Conservation (phyloP, 2,888 invertebrate species). For the Ellobium chinense region DNA sequence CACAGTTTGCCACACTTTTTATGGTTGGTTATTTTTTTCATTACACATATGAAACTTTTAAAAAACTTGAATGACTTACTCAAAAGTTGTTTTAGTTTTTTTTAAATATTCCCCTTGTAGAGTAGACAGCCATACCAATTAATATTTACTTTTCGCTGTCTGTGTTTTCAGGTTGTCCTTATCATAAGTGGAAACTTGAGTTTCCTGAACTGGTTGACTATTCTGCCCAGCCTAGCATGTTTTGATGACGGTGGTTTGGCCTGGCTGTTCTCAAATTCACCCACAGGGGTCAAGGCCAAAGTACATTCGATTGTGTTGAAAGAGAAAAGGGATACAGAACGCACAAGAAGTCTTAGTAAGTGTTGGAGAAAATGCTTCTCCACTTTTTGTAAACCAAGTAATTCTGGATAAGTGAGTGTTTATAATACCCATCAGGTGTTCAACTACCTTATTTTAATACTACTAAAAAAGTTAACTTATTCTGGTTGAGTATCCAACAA, state of each 20-base stretch:
- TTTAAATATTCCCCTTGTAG: too few species aligned
- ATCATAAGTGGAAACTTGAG: conserved; percentile 80
- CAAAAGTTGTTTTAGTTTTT: too few species aligned
- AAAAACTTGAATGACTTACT: too few species aligned
- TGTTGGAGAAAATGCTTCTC: too few species aligned
- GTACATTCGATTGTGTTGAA: too few species aligned
- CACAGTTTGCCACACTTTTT: neutral
- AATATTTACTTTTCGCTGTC: neutral
- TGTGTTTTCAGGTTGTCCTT: conserved; percentile 69
- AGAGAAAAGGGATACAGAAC: neutral
- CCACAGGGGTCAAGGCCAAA: neutral
- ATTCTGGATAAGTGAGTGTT: too few species aligned
- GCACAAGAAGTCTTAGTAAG: conserved; percentile 4
- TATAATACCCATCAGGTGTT: too few species aligned
- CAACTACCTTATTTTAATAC: too few species aligned
- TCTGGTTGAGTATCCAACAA: too few species aligned
- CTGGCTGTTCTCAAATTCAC: conserved; percentile 67
- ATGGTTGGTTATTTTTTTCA: neutral
- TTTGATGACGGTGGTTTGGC: conserved; percentile 77
- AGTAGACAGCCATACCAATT: too few species aligned
- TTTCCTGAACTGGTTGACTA: conserved; percentile 80
- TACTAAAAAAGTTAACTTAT: too few species aligned
- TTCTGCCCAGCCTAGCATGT: conserved; percentile 78
- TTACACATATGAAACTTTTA: neutral
- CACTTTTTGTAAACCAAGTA: too few species aligned